These are phyloP conservation scores for Eulemur coronatus DNA, from an alignment of 2,797 vertebrate species.

Conservation along the genomic window DNA sequence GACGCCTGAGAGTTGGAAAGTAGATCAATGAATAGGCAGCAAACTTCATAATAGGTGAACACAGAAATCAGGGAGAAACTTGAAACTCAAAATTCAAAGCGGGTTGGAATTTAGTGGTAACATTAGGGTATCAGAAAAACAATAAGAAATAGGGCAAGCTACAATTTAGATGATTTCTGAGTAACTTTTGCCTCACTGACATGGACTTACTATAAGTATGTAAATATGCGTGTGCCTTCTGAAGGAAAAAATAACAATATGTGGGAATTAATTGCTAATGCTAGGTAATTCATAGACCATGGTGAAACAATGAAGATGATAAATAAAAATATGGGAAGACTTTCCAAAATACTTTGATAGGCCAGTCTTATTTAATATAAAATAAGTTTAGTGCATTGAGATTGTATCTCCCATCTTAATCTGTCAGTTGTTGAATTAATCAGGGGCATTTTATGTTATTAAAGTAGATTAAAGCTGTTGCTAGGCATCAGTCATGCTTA, in stretches of 20 bases:
- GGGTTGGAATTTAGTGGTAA: not conserved
- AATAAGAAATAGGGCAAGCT: not conserved
- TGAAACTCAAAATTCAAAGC: not conserved
- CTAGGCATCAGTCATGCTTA: not conserved
- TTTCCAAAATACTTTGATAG: not conserved
- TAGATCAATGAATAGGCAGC: not conserved
- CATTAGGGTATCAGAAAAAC: not conserved
- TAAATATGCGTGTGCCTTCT: not conserved
- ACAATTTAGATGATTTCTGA: not conserved
- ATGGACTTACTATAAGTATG: not conserved
- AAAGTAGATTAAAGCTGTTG: not conserved
- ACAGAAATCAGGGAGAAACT: not conserved
- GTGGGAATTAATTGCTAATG: not conserved
- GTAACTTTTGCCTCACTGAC: not conserved
- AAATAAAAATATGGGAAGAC: accelerated
- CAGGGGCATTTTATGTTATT: not conserved
- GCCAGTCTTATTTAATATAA: not conserved
- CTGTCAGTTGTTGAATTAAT: not conserved
- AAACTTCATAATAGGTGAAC: not conserved
- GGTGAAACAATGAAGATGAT: not conserved
- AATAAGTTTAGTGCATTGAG: not conserved
- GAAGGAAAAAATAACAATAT: not conserved
- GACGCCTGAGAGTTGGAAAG: not conserved
- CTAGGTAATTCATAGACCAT: not conserved
- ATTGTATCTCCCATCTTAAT: not conserved